Evolutionary conservation across 2,888 invertebrate species (phyloP).

Genomic region (Xylophagus ater): DNA sequence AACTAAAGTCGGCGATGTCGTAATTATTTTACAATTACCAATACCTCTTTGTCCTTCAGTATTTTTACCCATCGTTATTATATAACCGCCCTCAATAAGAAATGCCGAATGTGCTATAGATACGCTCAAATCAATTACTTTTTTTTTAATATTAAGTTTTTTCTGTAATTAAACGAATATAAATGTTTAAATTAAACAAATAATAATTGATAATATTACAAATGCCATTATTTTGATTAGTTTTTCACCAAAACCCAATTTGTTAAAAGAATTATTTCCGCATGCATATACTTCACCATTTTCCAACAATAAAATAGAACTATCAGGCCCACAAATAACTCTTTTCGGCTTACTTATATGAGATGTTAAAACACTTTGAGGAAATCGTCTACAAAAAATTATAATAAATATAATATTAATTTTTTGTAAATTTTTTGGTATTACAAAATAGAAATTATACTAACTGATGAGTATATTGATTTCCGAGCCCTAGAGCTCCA

Average conservation of each 20-base stretch:
- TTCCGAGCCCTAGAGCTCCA: constrained; percentile 48
- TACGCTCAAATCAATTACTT: constrained; percentile 47
- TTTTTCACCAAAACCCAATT: constrained; percentile 47
- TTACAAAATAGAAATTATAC: constrained; percentile 29
- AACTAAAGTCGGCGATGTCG: constrained; percentile 33
- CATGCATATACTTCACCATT: constrained; percentile 50
- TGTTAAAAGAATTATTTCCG: constrained; percentile 52
- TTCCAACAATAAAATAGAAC: constrained; percentile 48
- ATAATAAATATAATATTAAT: neutral
- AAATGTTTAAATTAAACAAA: neutral
- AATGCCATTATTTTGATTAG: constrained; percentile 30
- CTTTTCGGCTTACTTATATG: constrained; percentile 41
- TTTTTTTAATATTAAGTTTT: constrained; percentile 43
- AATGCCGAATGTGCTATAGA: constrained; percentile 51
- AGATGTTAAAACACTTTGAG: constrained; percentile 29
- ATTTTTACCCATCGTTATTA: constrained; percentile 55
- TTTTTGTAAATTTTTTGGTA: neutral
- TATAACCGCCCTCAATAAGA: constrained; percentile 50
- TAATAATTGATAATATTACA: constrained; percentile 21
- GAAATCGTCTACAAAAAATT: constrained; percentile 24
- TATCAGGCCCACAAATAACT: constrained; percentile 51
- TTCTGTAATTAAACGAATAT: constrained; percentile 23
- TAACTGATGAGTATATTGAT: constrained; percentile 29
- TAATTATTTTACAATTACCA: constrained; percentile 14
- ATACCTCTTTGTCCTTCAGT: constrained; percentile 51